These are phyloP conservation scores for Zygogramma bicolorata DNA, from an alignment of 2,888 invertebrate species.

Conservation along the genomic window DNA sequence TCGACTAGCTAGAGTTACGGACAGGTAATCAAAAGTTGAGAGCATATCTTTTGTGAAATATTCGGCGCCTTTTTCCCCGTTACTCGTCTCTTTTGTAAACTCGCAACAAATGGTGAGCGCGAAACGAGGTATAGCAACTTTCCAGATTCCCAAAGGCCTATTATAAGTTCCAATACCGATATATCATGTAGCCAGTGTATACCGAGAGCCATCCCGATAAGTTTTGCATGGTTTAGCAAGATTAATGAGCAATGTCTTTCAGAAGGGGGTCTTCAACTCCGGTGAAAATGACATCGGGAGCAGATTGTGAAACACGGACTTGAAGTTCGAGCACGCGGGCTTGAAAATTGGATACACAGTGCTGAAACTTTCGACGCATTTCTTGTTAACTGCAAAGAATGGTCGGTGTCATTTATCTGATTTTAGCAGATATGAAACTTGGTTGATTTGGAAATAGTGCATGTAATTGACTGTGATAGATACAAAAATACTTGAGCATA, in stretches of 20 bases:
- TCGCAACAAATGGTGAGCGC: constrained; percentile 57
- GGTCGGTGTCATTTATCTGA: not conserved
- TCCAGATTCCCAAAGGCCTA: constrained; percentile 62
- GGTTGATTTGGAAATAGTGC: no score
- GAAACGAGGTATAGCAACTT: constrained; percentile 45
- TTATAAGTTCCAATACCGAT: constrained; percentile 66
- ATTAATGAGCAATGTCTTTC: constrained; percentile 66
- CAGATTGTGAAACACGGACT: constrained; percentile 20
- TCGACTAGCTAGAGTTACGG: constrained; percentile 41
- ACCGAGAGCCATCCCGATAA: constrained; percentile 59
- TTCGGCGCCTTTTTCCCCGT: constrained; percentile 57
- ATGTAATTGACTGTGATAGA: no score
- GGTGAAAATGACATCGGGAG: not conserved
- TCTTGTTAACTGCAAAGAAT: not conserved
- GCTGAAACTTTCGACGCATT: not conserved
- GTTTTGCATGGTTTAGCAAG: constrained; percentile 67
- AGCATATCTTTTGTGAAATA: constrained; percentile 55
- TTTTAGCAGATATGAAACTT: no score
- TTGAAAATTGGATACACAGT: not conserved
- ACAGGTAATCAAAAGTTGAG: constrained; percentile 63
- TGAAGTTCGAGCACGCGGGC: not conserved
- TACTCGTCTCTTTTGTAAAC: constrained; percentile 55
- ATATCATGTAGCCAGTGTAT: constrained; percentile 64
- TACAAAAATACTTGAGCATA: no score
- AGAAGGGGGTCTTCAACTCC: constrained; percentile 42